These are phyloP conservation scores for Styela clava DNA, from an alignment of 23 tunicate species.

Conservation along the genomic window DNA sequence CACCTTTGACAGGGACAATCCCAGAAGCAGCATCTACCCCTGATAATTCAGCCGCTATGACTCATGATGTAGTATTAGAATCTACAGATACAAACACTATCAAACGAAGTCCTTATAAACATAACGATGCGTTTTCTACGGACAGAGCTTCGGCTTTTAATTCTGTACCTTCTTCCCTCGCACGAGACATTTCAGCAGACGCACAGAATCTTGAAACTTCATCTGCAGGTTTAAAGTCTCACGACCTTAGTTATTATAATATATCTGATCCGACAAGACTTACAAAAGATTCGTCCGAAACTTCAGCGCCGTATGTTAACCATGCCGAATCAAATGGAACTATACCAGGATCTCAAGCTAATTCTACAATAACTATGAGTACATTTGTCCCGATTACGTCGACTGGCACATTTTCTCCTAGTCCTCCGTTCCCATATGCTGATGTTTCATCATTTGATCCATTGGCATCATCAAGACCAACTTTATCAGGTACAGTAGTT, in stretches of 20 bases:
- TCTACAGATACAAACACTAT: conserved; percentile 69
- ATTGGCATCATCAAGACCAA: neutral
- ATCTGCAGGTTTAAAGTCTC: neutral
- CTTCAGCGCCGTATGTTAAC: neutral
- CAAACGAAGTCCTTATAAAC: conserved; percentile 83
- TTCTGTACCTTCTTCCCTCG: conserved; percentile 8
- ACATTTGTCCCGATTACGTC: conserved; percentile 4
- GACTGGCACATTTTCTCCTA: neutral
- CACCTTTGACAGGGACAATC: neutral
- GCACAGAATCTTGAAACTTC: neutral
- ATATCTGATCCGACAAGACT: neutral
- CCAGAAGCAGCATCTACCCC: conserved; percentile 8
- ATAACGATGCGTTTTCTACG: neutral
- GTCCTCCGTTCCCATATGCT: conserved; percentile 1
- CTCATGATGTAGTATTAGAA: conserved; percentile 12
- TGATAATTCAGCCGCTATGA: neutral
- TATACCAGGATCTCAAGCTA: neutral
- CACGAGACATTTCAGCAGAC: conserved; percentile 2
- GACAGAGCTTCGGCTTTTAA: conserved; percentile 4
- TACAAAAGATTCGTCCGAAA: neutral
- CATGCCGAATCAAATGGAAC: neutral
- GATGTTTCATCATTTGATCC: neutral
- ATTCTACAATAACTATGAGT: neutral
- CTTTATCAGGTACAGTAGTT: neutral
- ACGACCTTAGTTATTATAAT: neutral